Evolutionary conservation across 2,113 vertebrate species (phyloP), one percentile per base, ranked within the genome.

Genomic region (Equus quagga): DNA sequence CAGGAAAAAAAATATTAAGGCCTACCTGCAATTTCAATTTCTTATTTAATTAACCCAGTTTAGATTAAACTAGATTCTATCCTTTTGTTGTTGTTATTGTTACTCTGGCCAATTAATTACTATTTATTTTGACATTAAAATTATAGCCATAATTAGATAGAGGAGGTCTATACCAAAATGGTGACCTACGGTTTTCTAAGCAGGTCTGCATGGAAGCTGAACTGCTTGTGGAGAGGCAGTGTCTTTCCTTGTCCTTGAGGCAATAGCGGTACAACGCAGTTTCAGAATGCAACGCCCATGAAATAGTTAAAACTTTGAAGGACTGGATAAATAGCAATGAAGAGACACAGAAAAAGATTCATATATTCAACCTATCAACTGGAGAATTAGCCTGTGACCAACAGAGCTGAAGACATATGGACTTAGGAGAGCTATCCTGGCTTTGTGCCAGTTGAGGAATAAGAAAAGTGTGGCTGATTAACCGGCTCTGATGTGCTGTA

Each of bases 171-270:
- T 18, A 49, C 2, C 60, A 24, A 67, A 80, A 2, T 6, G 0
- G 0, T 8, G 0, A 11, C 28, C 81, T 83, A 1, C 3, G n/a
- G 2, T 83, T 89, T 79, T 93, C 84, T 36, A n/a, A 12, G 49
- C 82, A 75, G 83, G 19, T 79, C 28, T 90, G 36, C 9, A 19
- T 0, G 28, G 85, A 60, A 15, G 7, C 65, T 14, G 6, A 33
- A 26, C 0, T 19, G 23, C 41, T 1, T 1, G 8, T 1, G 36
- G 4, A 46, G 26, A 49, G 0, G 17, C 0, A 0, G 6, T 14
- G 78, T n/a, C 64, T 84, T 76, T 56, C 6, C 46, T 28, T 70
- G 41, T 19, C 51, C 90, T 85, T 58, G 26, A 49, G n/a, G 60
- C 56, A 67, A 65, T 0, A 60, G 3, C 18, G 36, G 17, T 19